Base-by-base conservation (phyloP, 2,113 vertebrate species). In the Brachionichthys hirsutus region DNA sequence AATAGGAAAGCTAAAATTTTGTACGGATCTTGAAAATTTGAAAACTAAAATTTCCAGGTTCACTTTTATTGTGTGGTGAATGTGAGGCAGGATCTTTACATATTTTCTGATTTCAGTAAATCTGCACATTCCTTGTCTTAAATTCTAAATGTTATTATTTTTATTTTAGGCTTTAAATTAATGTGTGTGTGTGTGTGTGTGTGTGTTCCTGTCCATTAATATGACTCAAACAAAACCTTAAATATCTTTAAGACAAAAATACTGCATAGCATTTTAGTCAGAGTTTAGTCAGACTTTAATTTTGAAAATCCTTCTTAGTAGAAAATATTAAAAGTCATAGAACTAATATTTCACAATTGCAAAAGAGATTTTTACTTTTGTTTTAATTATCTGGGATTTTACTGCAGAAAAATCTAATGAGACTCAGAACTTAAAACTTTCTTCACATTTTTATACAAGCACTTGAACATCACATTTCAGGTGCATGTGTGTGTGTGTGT, bases 311-410 rank as follows among this genome's bases (percentile, higher is more conserved):
- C n/a, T 38, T 5, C 48, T 74, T 38, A 11, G 22, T 62, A 67
- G 49, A 79, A 80, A 77, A 73, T 53, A 18, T 51, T 51, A 9
- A 54, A 74, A 51, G 51, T 60, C 14, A 43, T 34, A 38, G 24
- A 43, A 18, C 8, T 42, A 15, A 42, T 52, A 53, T 59, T 58
- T 70, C 47, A 61, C 44, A 58, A 15, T 14, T 42, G 46, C 38
- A 41, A 18, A 17, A 30, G 40, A 30, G 12, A 3, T 6, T 44
- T 45, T n/a, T 47, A 1, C 22, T 61, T 20, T 30, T 3, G 24
- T 51, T 64, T 58, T 60, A 15, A 38, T 51, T 9, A 24, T 22
- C 2, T 0, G 20, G 60, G 20, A 52, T 17, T 48, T 59, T 53
- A 12, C 17, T 24, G 36, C 9, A 45, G 12, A 59, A 42, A 61